Evolutionary conservation across 2,797 vertebrate species (phyloP), one percentile per base, ranked within the genome.

Genomic region (Eulemur rubriventer): DNA sequence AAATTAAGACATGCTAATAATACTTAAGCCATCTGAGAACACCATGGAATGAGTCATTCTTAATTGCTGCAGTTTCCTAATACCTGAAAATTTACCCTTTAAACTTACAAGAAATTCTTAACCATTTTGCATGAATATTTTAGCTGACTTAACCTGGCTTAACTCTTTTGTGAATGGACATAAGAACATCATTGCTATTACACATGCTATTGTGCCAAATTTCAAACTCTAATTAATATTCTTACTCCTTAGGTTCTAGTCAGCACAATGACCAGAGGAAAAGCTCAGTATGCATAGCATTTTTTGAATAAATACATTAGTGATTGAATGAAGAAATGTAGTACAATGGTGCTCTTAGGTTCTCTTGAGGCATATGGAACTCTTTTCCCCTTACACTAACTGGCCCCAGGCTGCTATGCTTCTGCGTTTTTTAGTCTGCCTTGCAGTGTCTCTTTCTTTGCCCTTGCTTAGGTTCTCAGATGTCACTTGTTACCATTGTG

Each of bases 391-490:
- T 57, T 84, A 75, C 1, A 89, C 22, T 35, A 43, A 87, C 72
- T 73, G 80, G 57, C 18, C 20, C 18, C 50, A 59, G 35, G 79
- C 30, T 38, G 48, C 57, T 81, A 59, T 55, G 80, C 30, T 92
- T 93, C 43, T 90, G 61, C 76, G 30, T 61, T 69, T 80, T 52
- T 63, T 4, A 55, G 18, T 85, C 43, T 95, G 67, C 16, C 26
- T 81, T 46, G 17, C 61, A 33, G 63, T 57, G 41, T 80, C 72
- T 89, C 41, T 84, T 94, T 94, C 79, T 84, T 89, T 85, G n/a
- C 24, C 55, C n/a, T 76, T 79, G 55, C n/a, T 57, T 81, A 85
- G 80, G 11, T 95, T 92, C 48, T 92, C 72, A 81, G 59, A 85
- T 76, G 41, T 81, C 35, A 70, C 20, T 75, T 70, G 80, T 46